Evolutionary conservation across 2,797 vertebrate species (phyloP), one percentile per base, ranked within the genome.

Genomic region (Muraenolepis orangiensis): DNA sequence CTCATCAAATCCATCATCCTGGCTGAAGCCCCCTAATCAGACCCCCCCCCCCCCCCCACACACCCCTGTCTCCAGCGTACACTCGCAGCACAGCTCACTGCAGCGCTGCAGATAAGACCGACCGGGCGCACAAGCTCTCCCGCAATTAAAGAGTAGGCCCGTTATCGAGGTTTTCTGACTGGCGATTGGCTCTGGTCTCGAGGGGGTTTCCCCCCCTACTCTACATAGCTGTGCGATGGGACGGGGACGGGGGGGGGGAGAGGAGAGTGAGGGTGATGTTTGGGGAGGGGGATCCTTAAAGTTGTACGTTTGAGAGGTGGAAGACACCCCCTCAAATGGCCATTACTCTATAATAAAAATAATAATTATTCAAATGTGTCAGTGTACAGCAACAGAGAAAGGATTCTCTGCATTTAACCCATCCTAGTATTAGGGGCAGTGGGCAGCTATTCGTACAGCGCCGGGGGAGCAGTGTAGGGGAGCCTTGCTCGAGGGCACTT

Each of bases 71-170:
- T 36, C 6, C 61, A 36, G 6, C 68, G 11, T 29, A 61, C 20
- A 34, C 29, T 4, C 18, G 12, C 46, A 38, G n/a, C 69, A 36
- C 14, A 51, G 36, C 87, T 81, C 82, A 85, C 87, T 88, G 91
- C 90, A 74, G 87, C 88, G 77, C 88, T 73, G 81, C 67, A 90
- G 90, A 95, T 94, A 94, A 93, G 94, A 76, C 66, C 85, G 78
- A 80, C 84, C 61, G 13, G 28, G 57, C 74, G 89, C 90, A 86
- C 86, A 64, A 64, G 8, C 2, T 7, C 86, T 84, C 87, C 81
- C 87, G 75, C 87, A 94, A 93, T 92, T 94, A 92, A 92, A 93
- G 84, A 87, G 90, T 80, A 86, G 88, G 84, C 74, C 85, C 70
- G 78, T 82, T 93, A 92, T 87, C 85, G 80, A 81, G 88, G 83